A percentile compares a stretch with the other conserved stretches of the same genome.
Conservation (phyloP, 2,797 vertebrate species). For the Lacerta bilineata region DNA sequence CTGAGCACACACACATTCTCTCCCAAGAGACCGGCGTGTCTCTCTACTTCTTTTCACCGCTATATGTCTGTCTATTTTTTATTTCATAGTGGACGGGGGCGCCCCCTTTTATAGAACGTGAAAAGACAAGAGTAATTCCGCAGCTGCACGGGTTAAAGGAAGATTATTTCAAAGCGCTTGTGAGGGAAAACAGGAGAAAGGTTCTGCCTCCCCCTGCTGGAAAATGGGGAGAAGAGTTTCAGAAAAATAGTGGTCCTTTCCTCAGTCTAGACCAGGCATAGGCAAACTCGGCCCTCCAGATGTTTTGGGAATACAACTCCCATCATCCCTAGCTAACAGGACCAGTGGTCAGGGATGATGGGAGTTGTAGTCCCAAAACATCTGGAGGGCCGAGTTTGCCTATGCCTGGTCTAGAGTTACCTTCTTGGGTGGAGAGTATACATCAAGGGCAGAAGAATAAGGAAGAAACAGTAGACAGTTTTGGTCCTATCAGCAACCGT, state of each 20-base stretch:
- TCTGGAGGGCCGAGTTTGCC: too few relatives aligned
- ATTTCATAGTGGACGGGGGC: not conserved
- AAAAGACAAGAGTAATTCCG: not conserved
- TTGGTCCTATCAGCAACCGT: not conserved
- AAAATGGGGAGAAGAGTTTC: not conserved
- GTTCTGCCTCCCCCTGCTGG: conserved; percentile 74
- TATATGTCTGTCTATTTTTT: not conserved
- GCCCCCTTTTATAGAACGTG: conserved; percentile 1
- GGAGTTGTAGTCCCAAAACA: too few relatives aligned
- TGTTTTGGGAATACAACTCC: too few relatives aligned
- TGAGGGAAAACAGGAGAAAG: conserved; percentile 37
- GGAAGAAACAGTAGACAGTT: not conserved
- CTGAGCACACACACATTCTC: not conserved
- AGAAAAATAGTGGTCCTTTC: not conserved
- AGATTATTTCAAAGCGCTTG: not conserved
- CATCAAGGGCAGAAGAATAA: not conserved
- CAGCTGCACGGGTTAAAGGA: not conserved
- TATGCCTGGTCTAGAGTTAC: fast-evolving
- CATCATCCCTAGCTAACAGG: too few relatives aligned
- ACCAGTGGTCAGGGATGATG: too few relatives aligned
- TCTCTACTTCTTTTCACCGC: not conserved
- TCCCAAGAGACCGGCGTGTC: not conserved
- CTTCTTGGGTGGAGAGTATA: fast-evolving
- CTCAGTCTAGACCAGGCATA: too few relatives aligned
- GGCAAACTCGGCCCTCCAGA: too few relatives aligned